phyloP scores from a whole-genome alignment of 2,797 vertebrate genomes.

The Pipistrellus kuhlii region DNA sequence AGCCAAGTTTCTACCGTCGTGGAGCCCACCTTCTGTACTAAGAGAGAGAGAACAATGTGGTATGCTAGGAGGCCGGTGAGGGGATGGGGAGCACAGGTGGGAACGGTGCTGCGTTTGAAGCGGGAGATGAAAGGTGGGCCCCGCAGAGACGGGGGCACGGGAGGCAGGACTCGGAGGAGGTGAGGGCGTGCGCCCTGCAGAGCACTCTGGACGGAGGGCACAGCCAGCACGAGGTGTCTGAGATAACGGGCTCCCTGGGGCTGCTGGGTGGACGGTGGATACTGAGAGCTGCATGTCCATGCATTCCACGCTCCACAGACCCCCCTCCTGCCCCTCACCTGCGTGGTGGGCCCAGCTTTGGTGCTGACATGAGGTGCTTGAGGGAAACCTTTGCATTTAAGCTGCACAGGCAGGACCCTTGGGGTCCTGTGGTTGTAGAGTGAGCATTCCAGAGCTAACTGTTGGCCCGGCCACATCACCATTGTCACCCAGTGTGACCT shows the following conservation, averaged over 20 bases:
- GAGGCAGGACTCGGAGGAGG: background rate
- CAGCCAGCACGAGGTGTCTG: background rate
- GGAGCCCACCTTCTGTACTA: background rate
- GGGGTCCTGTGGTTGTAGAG: no score
- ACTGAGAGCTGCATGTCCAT: accelerated
- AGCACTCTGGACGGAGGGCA: background rate
- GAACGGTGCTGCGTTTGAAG: background rate
- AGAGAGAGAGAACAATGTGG: background rate
- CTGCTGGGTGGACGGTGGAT: background rate
- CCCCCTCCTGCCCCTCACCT: accelerated
- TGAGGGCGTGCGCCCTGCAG: background rate
- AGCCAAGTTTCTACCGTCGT: background rate
- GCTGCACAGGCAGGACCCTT: background rate
- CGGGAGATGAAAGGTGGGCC: background rate
- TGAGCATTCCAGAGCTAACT: background rate
- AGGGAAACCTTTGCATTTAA: background rate
- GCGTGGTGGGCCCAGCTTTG: background rate
- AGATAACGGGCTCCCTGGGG: background rate
- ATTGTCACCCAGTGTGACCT: background rate
- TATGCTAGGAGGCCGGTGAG: no score
- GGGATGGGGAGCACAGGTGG: background rate
- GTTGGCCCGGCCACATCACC: no score
- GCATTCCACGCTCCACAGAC: no score
- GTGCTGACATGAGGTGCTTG: background rate
- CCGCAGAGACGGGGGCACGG: background rate